Conservation (phyloP, 1,140 invertebrate species). For the Drosophila punjabiensis region DNA sequence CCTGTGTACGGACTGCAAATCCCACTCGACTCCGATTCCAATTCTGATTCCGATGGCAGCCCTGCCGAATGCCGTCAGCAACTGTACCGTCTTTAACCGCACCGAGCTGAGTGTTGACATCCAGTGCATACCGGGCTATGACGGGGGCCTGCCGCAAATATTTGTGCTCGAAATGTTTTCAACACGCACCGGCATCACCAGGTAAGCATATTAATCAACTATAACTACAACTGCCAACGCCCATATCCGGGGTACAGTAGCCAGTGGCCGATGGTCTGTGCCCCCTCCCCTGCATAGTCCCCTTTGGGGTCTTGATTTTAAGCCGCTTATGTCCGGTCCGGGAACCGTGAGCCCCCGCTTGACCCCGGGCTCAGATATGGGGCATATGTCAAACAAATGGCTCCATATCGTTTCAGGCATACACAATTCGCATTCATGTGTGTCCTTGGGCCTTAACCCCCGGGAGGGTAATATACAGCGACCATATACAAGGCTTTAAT, state of each 20-base stretch:
- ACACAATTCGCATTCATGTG: constrained; percentile 30
- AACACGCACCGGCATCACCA: constrained; percentile 80
- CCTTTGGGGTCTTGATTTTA: constrained; percentile 41
- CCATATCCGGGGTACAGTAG: constrained; percentile 8
- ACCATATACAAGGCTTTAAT: constrained; percentile 16
- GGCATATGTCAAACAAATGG: constrained; percentile 52
- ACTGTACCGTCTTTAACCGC: constrained; percentile 90
- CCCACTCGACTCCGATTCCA: constrained; percentile 23
- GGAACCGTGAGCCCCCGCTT: constrained; percentile 16
- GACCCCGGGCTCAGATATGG: constrained; percentile 34
- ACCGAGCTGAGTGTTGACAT: constrained; percentile 91
- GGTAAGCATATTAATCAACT: constrained; percentile 84
- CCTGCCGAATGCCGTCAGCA: constrained; percentile 90
- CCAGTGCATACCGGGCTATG: constrained; percentile 91
- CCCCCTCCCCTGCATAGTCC: background rate
- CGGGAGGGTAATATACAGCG: background rate
- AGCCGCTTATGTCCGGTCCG: constrained; percentile 60
- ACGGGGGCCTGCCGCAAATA: constrained; percentile 91
- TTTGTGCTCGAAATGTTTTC: constrained; percentile 90
- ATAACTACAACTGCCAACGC: constrained; percentile 47
- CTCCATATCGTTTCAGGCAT: constrained; percentile 41
- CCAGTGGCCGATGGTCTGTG: background rate
- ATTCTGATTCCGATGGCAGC: constrained; percentile 85
- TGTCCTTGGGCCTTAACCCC: constrained; percentile 18
- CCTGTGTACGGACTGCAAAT: constrained; percentile 40